Evolutionary conservation across 2,797 vertebrate genomes (phyloP), one percentile per base, ranked within the genome.

Genomic region (Columba guinea): DNA sequence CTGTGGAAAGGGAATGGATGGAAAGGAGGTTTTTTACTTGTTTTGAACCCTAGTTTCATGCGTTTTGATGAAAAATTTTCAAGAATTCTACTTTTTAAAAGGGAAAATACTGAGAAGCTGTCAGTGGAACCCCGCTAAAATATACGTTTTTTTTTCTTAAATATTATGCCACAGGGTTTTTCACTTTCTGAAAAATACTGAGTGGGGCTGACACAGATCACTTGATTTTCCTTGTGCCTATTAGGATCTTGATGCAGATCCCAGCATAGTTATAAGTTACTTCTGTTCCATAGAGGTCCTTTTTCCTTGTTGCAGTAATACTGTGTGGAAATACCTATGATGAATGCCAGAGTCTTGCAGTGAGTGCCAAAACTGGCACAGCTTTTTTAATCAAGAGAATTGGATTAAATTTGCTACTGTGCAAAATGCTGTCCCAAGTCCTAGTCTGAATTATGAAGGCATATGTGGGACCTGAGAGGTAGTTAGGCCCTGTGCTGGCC

Each of bases 1-100:
- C 23, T 48, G 10, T 90, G 24, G 5, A 78, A 78, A 60, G 12
- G 6, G 10, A 3, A 2, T 0, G 1, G 5, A 9, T 11, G 8
- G 4, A 48, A 67, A 37, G 10, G 10, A 46, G 17, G 7, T 44
- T 81, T 63, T 63, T 32, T 6, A 12, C 17, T 63, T 80, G 14
- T 37, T 90, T 74, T 39, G 34, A 59, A n/a, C 17, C 10, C 4
- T 41, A 5, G 7, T 68, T 91, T 71, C 7, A 2, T 65, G 24
- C 20, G 58, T 77, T 82, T 75, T 48, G 52, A 22, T 76, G 32
- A 56, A 78, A 75, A 39, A 2, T 1, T 39, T 62, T 44, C 24
- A 70, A 19, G 19, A 85, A 28, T 84, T 78, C 7, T 69, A 4
- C n/a, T 19, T 87, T 63, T 39, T 26, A 41, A 35, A 52, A 41